Conservation (phyloP, 2,113 vertebrate genomes). For the Pungitius pungitius region DNA sequence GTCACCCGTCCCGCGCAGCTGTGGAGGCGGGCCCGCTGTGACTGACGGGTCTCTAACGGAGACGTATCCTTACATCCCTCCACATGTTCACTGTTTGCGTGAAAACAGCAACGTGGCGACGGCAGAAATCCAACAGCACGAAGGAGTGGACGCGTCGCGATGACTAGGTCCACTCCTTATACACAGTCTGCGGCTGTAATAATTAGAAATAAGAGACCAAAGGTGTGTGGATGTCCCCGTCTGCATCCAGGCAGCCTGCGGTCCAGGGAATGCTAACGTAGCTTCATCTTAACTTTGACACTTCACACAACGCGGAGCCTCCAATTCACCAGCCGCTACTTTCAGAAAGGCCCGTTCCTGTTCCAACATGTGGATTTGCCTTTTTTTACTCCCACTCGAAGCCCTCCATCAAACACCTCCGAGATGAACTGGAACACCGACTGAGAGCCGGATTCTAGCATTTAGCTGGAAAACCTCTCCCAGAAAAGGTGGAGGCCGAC, state of each 20-base stretch:
- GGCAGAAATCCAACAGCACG: too few relatives aligned
- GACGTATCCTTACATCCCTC: too few relatives aligned
- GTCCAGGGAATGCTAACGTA: too few relatives aligned
- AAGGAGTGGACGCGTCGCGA: too few relatives aligned
- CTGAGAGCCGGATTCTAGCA: background rate
- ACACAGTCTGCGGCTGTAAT: too few relatives aligned
- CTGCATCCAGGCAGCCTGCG: too few relatives aligned
- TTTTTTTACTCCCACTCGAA: background rate
- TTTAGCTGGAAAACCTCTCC: constrained; percentile 1
- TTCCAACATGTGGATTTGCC: background rate
- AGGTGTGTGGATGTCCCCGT: background rate
- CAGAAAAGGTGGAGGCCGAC: background rate
- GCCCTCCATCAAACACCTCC: background rate
- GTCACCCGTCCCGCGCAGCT: background rate
- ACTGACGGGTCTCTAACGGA: too few relatives aligned
- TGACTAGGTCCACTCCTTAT: too few relatives aligned
- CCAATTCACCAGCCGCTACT: background rate
- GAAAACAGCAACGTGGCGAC: too few relatives aligned
- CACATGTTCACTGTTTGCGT: too few relatives aligned
- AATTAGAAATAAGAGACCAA: too few relatives aligned
- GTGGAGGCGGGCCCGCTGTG: too few relatives aligned
- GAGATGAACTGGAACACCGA: constrained; percentile 6
- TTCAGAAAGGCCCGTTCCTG: background rate
- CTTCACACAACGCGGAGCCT: background rate
- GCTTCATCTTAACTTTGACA: background rate